Percentiles rank a stretch among this genome's conserved stretches.
phyloP scores from a whole-genome alignment of 2,797 vertebrate species.

The Ctenopoma kingsleyae region DNA sequence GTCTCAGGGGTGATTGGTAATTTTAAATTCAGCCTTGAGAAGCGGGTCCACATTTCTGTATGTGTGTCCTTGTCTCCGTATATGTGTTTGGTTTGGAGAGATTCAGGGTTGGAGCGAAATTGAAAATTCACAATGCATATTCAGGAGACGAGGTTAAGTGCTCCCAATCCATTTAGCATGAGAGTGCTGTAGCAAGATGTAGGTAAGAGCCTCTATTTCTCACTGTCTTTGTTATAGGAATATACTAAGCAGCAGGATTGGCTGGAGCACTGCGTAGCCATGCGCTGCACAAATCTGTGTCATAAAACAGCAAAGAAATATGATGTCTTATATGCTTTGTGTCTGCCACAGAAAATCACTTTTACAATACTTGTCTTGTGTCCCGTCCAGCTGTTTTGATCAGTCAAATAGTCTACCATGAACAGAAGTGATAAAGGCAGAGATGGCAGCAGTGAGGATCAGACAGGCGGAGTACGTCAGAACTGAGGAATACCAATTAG shows the following conservation, averaged over 20 bases:
- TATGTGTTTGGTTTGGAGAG: slow-evolving; percentile 21
- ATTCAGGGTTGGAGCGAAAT: slow-evolving; percentile 61
- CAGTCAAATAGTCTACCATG: slow-evolving; percentile 22
- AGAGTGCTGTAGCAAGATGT: slow-evolving; percentile 49
- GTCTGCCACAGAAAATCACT: slow-evolving; percentile 2
- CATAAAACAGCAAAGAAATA: slow-evolving; percentile 19
- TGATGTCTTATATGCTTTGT: slow-evolving; percentile 6
- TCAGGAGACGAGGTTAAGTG: slow-evolving; percentile 75
- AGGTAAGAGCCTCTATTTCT: slow-evolving; percentile 23
- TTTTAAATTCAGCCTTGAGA: slow-evolving; percentile 76
- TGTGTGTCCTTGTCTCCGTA: slow-evolving; percentile 60
- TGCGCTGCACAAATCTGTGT: slow-evolving; percentile 9
- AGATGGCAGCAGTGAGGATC: slow-evolving; percentile 46
- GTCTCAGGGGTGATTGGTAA: slow-evolving; percentile 64
- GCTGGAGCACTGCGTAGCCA: neutral
- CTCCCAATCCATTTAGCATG: slow-evolving; percentile 75
- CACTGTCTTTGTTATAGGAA: slow-evolving; percentile 27
- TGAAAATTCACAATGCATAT: slow-evolving; percentile 77
- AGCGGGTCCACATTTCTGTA: slow-evolving; percentile 31
- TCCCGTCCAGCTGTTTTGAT: slow-evolving; percentile 54
- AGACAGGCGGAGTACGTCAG: slow-evolving; percentile 44
- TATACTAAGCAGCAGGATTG: slow-evolving; percentile 12
- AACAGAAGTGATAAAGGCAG: slow-evolving; percentile 39
- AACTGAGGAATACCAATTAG: slow-evolving; percentile 74
- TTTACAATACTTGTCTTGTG: neutral